Conservation (phyloP, 2,888 invertebrate species). For the Drosophila maculinotata region DNA sequence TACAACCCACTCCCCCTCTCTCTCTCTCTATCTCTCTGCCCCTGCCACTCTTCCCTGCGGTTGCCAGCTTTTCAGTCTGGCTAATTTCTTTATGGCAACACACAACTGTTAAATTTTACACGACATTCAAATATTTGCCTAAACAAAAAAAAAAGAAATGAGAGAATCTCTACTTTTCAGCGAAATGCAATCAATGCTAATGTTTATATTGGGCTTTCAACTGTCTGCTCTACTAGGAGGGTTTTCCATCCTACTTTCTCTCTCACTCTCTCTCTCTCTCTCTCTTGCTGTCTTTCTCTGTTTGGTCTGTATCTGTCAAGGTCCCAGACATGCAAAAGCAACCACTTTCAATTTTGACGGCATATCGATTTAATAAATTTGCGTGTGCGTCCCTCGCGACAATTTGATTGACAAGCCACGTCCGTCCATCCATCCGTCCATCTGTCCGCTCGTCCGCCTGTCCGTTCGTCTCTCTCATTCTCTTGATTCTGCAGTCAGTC, state of each 20-base stretch:
- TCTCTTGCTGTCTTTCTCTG: not conserved
- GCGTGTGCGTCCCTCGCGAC: conserved; percentile 74
- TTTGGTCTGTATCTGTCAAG: conserved; percentile 55
- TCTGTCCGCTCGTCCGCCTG: not conserved
- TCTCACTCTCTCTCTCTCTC: not conserved
- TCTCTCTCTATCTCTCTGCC: not conserved
- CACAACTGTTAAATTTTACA: conserved; percentile 73
- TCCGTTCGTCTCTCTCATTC: conserved; percentile 7
- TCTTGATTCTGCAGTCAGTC: conserved; percentile 26
- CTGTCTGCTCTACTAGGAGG: conserved; percentile 37
- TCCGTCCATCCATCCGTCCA: conserved; percentile 21
- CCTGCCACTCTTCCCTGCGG: too few relatives aligned
- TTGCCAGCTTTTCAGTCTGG: conserved; percentile 21
- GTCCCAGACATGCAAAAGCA: conserved; percentile 61
- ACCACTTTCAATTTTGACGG: conserved; percentile 79
- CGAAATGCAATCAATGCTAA: conserved; percentile 77
- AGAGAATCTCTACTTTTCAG: conserved; percentile 48
- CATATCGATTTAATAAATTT: conserved; percentile 81
- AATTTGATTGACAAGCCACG: conserved; percentile 73
- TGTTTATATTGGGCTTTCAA: conserved; percentile 71
- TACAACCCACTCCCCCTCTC: conserved; percentile 37
- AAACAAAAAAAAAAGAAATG: conserved; percentile 26
- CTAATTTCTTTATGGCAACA: conserved; percentile 57
- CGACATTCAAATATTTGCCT: conserved; percentile 72
- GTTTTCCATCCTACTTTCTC: not conserved